Evolutionary conservation across 2,888 invertebrate species (phyloP).

Genomic region (Andrena flavipes): DNA sequence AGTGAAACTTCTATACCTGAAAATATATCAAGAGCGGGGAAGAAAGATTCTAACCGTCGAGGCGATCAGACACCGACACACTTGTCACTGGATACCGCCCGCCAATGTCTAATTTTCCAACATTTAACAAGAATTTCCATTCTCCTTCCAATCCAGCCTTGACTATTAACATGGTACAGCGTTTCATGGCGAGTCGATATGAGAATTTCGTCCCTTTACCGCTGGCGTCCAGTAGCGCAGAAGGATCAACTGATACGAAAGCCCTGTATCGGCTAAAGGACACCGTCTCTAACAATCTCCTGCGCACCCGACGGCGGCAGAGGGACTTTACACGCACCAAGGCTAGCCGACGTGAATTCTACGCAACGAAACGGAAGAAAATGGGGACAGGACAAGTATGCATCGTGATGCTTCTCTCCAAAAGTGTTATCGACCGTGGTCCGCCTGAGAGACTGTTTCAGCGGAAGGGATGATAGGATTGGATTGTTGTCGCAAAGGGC

Average conservation of each 20-base stretch:
- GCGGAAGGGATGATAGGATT: constrained; percentile 57
- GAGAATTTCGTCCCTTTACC: constrained; percentile 20
- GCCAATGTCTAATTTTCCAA: background rate
- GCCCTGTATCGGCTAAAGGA: background rate
- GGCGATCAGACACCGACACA: constrained; percentile 36
- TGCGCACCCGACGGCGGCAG: background rate
- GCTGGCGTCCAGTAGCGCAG: background rate
- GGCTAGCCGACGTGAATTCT: constrained; percentile 35
- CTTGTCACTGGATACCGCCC: constrained; percentile 27
- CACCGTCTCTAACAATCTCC: background rate
- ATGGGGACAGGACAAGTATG: background rate
- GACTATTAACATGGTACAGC: constrained; percentile 34
- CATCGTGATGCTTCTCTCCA: background rate
- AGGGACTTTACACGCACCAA: constrained; percentile 43
- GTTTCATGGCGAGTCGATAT: constrained; percentile 34
- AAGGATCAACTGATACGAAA: background rate
- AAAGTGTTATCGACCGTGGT: background rate
- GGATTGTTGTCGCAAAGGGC: constrained; percentile 26
- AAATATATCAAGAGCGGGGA: constrained; percentile 68
- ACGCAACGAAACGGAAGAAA: background rate
- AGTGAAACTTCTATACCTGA: constrained; percentile 83
- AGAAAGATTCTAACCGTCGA: constrained; percentile 35
- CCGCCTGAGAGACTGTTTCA: constrained; percentile 36
- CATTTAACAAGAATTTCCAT: background rate
- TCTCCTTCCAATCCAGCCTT: constrained; percentile 13